These are phyloP conservation scores for Drosophila recens DNA, from an alignment of 2,888 invertebrate genomes.

Conservation along the genomic window DNA sequence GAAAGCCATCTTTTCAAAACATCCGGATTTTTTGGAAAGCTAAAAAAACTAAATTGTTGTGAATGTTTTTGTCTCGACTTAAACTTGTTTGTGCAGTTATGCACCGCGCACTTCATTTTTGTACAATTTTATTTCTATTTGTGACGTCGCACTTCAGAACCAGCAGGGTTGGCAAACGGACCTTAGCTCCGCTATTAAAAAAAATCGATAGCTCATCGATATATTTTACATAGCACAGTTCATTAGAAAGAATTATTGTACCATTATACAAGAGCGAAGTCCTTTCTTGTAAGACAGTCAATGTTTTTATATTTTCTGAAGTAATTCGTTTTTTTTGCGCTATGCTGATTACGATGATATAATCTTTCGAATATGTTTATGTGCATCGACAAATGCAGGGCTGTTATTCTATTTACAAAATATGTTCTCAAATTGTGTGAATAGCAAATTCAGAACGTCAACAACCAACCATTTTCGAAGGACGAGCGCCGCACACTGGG, in stretches of 20 bases:
- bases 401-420: conserved; percentile 32
- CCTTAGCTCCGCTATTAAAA: too few species aligned
- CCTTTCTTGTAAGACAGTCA: conserved; percentile 46
- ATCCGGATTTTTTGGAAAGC: conserved; percentile 57
- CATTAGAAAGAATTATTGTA: too few species aligned
- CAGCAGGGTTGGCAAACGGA: conserved; percentile 3
- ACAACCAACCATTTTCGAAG: conserved; percentile 20
- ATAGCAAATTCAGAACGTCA: conserved; percentile 3
- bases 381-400: conserved; percentile 8
- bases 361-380: conserved; percentile 19
- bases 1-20: conserved; percentile 48
- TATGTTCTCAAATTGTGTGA: conserved; percentile 12
- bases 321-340: conserved; percentile 24
- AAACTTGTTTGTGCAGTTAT: conserved; percentile 58
- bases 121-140: conserved; percentile 37
- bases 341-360: conserved; percentile 14
- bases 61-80: conserved; percentile 51
- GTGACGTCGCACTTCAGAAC: conserved; percentile 45
- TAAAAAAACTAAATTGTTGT: conserved; percentile 55
- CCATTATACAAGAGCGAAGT: too few species aligned
- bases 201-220: conserved; percentile 30
- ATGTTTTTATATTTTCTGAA: conserved; percentile 30
- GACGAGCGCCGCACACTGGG: conserved; percentile 39
- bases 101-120: conserved; percentile 64
- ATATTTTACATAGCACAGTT: neutral